Evolutionary conservation across 2,888 invertebrate genomes (phyloP), one percentile per base, ranked within the genome.

Genomic region (Lasioglossum pauxillum): DNA sequence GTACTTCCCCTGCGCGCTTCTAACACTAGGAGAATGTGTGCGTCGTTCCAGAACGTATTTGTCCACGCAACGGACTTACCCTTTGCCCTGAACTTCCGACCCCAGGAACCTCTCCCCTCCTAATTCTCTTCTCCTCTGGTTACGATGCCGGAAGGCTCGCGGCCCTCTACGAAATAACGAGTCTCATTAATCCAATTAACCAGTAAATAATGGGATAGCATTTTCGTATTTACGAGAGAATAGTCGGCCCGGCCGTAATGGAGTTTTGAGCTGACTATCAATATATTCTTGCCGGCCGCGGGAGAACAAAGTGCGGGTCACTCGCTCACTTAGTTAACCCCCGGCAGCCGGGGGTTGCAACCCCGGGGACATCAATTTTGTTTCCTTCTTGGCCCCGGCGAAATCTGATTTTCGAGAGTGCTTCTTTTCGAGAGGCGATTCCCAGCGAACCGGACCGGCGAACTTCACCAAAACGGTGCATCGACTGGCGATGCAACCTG

Each of bases 111-210:
- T 81, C 82, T 81, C 73, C 80, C 79, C 82, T 86, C 88, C 84
- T 90, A 86, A 85, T 84, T 88, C 90, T 89, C 87, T 80, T 85
- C 89, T 89, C 88, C 80, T 85, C 85, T 82, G 80, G 75, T 75
- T 77, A 69, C 72, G 82, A 88, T 77, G 87, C 76, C 69, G 82
- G 75, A 84, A 84, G 82, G 78, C 80, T 75, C 92, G 89, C 90
- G 91, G 91, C 91, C 89, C 92, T 93, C 93, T 91, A 91, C 91
- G 91, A 93, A 94, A 95, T 95, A 95, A 95, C 95, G 95, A 95
- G 95, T 93, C 95, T 95, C 95, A 95, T 95, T 95, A 95, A 95
- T 95, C 95, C 95, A 95, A 95, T 95, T 95, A 95, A 95, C 95
- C 95, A 95, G 95, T 95, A 95, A 95, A 95, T 95, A 95, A 95